phyloP scores from a whole-genome alignment of 2,888 invertebrate species.

The Rhodophaea formosa region DNA sequence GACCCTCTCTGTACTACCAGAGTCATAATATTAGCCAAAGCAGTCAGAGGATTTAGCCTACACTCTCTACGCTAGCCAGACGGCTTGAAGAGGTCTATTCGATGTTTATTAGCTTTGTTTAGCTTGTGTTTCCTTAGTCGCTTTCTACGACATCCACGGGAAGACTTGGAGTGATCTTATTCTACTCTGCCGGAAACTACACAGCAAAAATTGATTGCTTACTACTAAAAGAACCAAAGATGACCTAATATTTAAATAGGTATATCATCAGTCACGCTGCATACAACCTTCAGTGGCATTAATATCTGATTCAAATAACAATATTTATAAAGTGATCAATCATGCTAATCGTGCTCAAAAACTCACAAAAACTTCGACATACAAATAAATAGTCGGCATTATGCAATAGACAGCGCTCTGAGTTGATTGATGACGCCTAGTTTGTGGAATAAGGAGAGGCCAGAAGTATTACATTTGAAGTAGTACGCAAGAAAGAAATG shows the following conservation, averaged over 20 bases:
- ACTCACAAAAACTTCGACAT: constrained; percentile 51
- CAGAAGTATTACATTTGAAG: too few species aligned
- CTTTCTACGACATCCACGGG: too few species aligned
- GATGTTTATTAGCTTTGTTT: too few species aligned
- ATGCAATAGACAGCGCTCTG: constrained; percentile 61
- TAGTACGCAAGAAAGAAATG: too few species aligned
- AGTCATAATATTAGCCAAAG: too few species aligned
- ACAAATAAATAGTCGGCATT: constrained; percentile 63
- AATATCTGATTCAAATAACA: constrained; percentile 12
- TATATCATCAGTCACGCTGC: neutral
- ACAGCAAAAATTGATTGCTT: neutral
- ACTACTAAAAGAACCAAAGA: neutral
- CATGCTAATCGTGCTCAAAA: constrained; percentile 59
- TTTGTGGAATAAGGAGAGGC: neutral
- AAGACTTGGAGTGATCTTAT: too few species aligned
- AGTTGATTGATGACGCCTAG: constrained; percentile 67
- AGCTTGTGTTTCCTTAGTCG: too few species aligned
- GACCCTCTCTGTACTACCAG: too few species aligned
- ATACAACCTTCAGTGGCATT: constrained; percentile 4
- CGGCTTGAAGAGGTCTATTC: too few species aligned
- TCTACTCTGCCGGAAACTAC: too few species aligned
- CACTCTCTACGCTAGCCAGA: too few species aligned
- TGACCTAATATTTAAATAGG: neutral
- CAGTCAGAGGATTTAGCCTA: too few species aligned
- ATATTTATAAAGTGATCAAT: constrained; percentile 39